Conservation (phyloP, 2,888 invertebrate genomes). For the Ophion ventricosus region DNA sequence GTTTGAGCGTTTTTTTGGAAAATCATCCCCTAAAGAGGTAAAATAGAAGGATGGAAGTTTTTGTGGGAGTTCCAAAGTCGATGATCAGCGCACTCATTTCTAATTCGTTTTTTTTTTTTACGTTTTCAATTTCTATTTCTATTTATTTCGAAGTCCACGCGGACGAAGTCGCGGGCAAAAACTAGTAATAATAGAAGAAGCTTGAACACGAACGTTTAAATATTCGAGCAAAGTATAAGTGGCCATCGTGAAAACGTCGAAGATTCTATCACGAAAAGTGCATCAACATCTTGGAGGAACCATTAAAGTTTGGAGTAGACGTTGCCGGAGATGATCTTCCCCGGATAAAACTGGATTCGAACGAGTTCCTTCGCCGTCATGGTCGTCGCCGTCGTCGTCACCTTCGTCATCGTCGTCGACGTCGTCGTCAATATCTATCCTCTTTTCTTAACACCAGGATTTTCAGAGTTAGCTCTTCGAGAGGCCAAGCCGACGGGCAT, state of each 20-base stretch:
- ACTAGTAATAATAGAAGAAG: too few species aligned
- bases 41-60: too few species aligned
- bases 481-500: conserved; percentile 57
- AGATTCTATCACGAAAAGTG: conserved; percentile 21
- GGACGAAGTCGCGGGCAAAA: too few species aligned
- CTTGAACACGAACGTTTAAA: too few species aligned
- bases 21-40: too few species aligned
- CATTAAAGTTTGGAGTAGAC: conserved; percentile 38
- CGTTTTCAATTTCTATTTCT: too few species aligned
- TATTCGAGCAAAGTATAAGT: too few species aligned
- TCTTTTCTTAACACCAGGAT: conserved; percentile 50
- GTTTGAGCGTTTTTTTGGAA: too few species aligned
- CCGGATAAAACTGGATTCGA: conserved; percentile 54
- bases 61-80: too few species aligned
- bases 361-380: conserved; percentile 18
- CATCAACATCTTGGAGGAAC: conserved; percentile 16
- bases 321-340: conserved; percentile 44
- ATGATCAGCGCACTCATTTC: too few species aligned
- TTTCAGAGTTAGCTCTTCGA: conserved; percentile 44
- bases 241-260: neutral
- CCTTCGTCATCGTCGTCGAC: conserved; percentile 32
- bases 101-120: too few species aligned
- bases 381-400: conserved; percentile 15
- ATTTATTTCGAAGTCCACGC: too few species aligned
- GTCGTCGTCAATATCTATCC: conserved; percentile 55